A percentile compares a stretch with the other conserved stretches of the same genome.
phyloP scores from a whole-genome alignment of 2,113 vertebrate species.

The Tachuris rubrigastra region DNA sequence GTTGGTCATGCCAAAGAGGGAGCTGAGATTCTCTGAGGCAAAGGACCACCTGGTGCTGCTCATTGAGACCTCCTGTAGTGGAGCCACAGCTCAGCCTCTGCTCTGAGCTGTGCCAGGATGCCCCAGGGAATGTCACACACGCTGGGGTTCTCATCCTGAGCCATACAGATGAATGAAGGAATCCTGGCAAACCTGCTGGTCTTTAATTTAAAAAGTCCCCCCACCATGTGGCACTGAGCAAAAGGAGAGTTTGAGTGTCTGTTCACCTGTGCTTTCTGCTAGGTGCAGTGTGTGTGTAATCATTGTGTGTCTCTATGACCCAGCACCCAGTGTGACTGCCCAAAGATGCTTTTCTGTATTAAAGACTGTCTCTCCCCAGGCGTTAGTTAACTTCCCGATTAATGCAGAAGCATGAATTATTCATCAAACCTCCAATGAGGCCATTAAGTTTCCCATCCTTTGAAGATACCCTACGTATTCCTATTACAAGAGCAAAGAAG shows the following conservation, averaged over 20 bases:
- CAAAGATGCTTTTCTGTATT: background rate
- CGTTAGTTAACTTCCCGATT: slow-evolving; percentile 31
- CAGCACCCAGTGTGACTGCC: background rate
- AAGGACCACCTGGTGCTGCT: background rate
- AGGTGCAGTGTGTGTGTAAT: background rate
- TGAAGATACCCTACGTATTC: slow-evolving; percentile 48
- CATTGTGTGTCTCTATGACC: background rate
- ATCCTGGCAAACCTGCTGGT: rapidly evolving
- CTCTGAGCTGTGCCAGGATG: background rate
- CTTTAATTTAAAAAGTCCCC: background rate
- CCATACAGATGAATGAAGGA: background rate
- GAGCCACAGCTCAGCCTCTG: background rate
- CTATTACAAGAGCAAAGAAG: background rate
- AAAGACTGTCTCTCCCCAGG: background rate
- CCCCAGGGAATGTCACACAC: rapidly evolving
- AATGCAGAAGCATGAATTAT: slow-evolving; percentile 52
- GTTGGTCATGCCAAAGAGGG: background rate
- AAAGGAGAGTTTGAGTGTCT: rapidly evolving
- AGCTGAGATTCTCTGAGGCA: background rate
- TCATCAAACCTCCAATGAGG: background rate
- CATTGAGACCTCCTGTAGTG: background rate
- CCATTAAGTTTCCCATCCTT: slow-evolving; percentile 37
- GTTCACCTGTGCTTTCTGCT: background rate
- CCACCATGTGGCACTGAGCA: rapidly evolving
- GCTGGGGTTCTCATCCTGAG: rapidly evolving